Evolutionary conservation across 2,797 vertebrate species (phyloP), one percentile per base, ranked within the genome.

Genomic region (Tamandua tetradactyla): DNA sequence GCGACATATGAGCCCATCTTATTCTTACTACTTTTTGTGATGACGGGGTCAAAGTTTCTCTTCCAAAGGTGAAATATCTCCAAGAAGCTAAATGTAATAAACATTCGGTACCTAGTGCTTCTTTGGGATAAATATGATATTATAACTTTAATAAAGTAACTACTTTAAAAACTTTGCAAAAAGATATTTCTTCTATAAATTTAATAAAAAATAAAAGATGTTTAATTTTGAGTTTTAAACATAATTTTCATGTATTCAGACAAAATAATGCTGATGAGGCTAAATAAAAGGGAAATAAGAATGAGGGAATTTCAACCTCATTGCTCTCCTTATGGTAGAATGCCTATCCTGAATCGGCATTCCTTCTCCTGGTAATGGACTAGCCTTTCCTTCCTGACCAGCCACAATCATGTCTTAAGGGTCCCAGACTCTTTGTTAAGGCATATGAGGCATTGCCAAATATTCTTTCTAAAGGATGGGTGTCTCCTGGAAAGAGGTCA

Each of bases 71-170:
- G 90, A 95, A 59, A 91, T 5, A 6, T 85, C 91, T 61, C 61
- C 93, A 94, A 96, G 91, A 81, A 88, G 95, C 85, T 95, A 92
- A 89, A 91, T 80, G 32, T 37, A 92, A 97, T 87, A 96, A 95
- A 95, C 66, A 40, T 37, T 15, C 52, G 44, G 18, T 62, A 4
- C 17, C 4, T 81, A 40, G 11, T 47, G 86, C 95, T 93, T 93
- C 95, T 95, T 97, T 88, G 75, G 74, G 71, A 95, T n/a, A 32
- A 82, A 74, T n/a, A 47, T 9, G 3, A 12, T 3, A 1, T 2
- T 89, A 35, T 75, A 96, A 95, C 95, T 83, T 57, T 81, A 96
- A 59, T 95, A 91, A 37, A 90, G 85, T 89, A 94, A 75, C 94
- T 93, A 92, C 1, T 87, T 62, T 96, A 97, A 30, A 93, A 96